A percentile compares a stretch with the other conserved stretches of the same genome.
Conservation (phyloP, 2,797 vertebrate genomes). For the Lagorchestes hirsutus region DNA sequence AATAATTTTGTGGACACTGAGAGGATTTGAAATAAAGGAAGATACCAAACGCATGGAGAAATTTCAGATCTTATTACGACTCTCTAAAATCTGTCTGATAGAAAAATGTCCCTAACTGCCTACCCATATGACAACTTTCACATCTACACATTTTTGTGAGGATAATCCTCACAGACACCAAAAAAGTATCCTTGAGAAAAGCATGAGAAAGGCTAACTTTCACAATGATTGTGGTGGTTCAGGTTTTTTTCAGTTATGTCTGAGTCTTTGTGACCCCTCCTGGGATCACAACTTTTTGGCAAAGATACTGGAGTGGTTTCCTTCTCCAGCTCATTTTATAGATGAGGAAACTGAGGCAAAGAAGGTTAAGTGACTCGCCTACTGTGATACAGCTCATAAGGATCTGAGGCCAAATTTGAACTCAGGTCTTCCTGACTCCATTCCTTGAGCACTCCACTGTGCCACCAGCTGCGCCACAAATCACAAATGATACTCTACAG, state of each 20-base stretch:
- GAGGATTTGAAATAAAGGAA: background rate
- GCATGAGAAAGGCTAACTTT: background rate
- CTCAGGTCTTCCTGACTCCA: background rate
- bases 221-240: background rate
- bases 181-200: background rate
- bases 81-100: background rate
- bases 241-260: background rate
- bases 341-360: background rate
- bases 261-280: background rate
- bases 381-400: background rate
- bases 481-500: background rate
- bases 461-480: background rate
- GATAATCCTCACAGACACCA: background rate
- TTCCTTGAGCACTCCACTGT: background rate
- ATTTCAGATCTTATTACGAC: background rate
- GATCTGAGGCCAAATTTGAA: background rate
- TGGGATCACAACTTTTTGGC: background rate
- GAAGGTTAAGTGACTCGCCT: background rate
- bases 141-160: background rate
- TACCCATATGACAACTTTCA: background rate
- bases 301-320: background rate
- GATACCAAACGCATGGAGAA: background rate
- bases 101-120: background rate
- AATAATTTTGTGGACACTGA: background rate
- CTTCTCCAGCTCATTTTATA: background rate